Conservation (phyloP, 1,140 invertebrate genomes). For the Drosophila melanica region DNA sequence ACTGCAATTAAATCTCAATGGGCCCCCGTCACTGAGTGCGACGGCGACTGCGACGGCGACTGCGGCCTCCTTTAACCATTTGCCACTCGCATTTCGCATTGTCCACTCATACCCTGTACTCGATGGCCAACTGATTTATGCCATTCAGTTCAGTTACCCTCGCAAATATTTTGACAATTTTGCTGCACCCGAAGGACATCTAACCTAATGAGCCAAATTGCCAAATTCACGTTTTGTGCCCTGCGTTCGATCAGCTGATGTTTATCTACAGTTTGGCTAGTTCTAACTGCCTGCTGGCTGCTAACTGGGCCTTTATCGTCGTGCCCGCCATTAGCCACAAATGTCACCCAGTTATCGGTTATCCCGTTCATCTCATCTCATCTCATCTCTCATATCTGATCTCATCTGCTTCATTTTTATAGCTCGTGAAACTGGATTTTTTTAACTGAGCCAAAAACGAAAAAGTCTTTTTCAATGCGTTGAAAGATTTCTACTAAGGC, state of each 20-base stretch:
- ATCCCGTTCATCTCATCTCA: slow-evolving; percentile 9
- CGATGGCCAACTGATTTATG: no score
- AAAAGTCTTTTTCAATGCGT: no score
- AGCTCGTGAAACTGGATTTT: no score
- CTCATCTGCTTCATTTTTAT: slow-evolving; percentile 9
- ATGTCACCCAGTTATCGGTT: slow-evolving; percentile 40
- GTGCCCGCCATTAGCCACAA: slow-evolving; percentile 62
- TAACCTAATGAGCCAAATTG: slow-evolving; percentile 56
- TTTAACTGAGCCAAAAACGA: no score
- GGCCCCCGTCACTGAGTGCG: slow-evolving; percentile 38
- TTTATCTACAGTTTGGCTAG: slow-evolving; percentile 24
- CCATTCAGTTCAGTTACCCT: slow-evolving; percentile 11
- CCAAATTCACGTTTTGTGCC: slow-evolving; percentile 28
- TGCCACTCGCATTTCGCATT: slow-evolving; percentile 43
- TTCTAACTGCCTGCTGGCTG: not conserved
- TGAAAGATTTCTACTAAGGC: no score
- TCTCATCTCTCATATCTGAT: slow-evolving; percentile 3
- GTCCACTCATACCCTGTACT: slow-evolving; percentile 19
- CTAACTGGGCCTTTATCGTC: slow-evolving; percentile 36
- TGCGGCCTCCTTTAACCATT: slow-evolving; percentile 71
- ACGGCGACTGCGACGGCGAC: no score
- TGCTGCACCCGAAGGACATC: slow-evolving; percentile 9
- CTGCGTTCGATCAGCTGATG: slow-evolving; percentile 36
- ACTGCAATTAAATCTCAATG: slow-evolving; percentile 83
- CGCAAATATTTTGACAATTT: slow-evolving; percentile 74